Evolutionary conservation across 2,888 invertebrate species (phyloP).

Genomic region (Sicus ferrugineus): DNA sequence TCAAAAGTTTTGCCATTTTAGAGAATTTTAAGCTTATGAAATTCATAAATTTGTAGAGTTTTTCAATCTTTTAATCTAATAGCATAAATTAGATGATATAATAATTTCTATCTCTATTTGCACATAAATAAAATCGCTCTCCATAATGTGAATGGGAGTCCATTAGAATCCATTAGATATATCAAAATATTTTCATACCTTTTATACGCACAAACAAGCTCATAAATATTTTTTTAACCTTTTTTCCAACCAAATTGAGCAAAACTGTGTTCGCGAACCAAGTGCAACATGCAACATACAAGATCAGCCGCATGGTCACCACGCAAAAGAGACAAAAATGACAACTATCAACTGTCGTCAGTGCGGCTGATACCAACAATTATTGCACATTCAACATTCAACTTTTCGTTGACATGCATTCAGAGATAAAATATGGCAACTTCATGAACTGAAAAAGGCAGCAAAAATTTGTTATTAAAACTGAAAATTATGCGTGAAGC

Average conservation of each 20-base stretch:
- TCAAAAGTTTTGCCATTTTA: not conserved
- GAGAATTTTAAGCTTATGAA: too few species aligned
- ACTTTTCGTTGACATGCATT: constrained; percentile 18
- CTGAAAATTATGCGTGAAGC: not conserved
- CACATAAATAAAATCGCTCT: not conserved
- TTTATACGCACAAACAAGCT: not conserved
- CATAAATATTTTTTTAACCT: not conserved
- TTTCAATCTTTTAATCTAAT: not conserved
- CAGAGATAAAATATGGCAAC: constrained; percentile 8
- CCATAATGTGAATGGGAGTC: not conserved
- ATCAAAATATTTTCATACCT: not conserved
- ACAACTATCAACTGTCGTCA: not conserved
- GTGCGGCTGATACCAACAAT: not conserved
- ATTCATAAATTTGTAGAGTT: not conserved
- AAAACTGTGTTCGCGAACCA: not conserved
- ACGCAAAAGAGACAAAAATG: constrained; percentile 8
- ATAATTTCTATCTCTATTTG: not conserved
- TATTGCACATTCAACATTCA: constrained; percentile 10
- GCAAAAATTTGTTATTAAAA: not conserved
- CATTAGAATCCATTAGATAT: not conserved
- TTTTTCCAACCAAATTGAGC: not conserved
- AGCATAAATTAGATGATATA: not conserved
- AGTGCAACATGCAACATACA: constrained; percentile 31
- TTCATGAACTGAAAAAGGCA: not conserved
- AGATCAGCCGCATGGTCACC: constrained; percentile 31